phyloP scores from a whole-genome alignment of 2,797 vertebrate genomes.

The Galago senegalensis region DNA sequence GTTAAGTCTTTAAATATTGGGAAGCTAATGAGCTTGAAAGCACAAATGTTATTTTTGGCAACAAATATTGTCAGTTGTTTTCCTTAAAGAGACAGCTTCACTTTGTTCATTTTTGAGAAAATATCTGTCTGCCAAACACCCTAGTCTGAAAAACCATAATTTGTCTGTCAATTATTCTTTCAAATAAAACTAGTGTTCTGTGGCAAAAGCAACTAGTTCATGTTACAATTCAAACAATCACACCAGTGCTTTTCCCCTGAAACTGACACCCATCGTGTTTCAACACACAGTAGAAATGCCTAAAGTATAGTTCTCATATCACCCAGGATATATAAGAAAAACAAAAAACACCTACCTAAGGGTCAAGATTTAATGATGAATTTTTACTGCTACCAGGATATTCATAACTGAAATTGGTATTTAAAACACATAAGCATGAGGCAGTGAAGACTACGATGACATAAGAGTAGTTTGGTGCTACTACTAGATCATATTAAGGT shows the following conservation, averaged over 20 bases:
- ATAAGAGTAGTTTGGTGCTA: background rate
- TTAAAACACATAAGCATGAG: background rate
- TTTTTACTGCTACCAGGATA: background rate
- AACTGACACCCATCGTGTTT: background rate
- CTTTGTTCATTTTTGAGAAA: conserved; percentile 32
- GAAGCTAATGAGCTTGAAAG: background rate
- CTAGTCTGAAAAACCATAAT: background rate
- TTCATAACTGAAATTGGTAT: background rate
- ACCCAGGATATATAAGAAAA: background rate
- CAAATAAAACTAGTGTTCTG: background rate
- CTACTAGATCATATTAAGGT: background rate
- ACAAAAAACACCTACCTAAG: background rate
- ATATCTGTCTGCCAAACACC: background rate
- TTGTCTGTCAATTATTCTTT: conserved; percentile 44
- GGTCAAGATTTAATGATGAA: background rate
- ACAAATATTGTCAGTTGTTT: conserved; percentile 34
- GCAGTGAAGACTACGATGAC: background rate
- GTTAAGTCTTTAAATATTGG: background rate
- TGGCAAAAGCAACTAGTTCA: background rate
- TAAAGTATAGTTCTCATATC: background rate
- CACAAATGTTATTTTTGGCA: background rate
- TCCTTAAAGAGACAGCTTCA: background rate
- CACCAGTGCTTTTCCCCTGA: background rate
- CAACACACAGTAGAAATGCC: background rate
- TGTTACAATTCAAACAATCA: background rate